Conservation (phyloP, 2,113 vertebrate genomes). For the Capricornis sumatraensis region DNA sequence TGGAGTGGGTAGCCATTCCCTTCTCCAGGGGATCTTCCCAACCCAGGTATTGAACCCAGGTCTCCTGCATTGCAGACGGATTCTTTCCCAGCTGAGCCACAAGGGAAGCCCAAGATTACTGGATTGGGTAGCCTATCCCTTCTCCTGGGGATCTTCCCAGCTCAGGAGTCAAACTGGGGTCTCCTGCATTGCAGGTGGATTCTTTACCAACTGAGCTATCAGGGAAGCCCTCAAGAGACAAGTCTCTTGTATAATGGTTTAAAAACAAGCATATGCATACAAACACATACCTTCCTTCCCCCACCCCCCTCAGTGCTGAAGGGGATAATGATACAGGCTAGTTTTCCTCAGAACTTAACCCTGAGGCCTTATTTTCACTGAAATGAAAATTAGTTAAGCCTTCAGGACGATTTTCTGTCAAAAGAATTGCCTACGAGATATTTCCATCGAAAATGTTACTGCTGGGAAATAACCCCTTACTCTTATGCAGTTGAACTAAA, state of each 20-base stretch:
- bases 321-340: neutral
- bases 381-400: neutral
- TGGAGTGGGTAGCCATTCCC: neutral
- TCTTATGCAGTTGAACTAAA: neutral
- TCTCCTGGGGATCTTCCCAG: neutral
- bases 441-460: neutral
- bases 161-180: neutral
- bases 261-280: neutral
- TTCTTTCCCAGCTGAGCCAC: neutral
- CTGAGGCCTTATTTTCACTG: neutral
- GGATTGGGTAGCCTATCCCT: neutral
- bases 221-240: neutral
- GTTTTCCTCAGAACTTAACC: neutral
- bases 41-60: neutral
- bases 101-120: neutral
- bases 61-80: neutral
- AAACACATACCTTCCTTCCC: neutral
- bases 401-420: neutral
- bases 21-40: neutral
- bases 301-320: accelerated
- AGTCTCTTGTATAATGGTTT: neutral
- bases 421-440: neutral
- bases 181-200: neutral
- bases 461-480: neutral
- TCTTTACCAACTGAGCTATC: neutral